phyloP scores from a whole-genome alignment of 1,140 invertebrate genomes.

The Pygmarrhopalites habei region DNA sequence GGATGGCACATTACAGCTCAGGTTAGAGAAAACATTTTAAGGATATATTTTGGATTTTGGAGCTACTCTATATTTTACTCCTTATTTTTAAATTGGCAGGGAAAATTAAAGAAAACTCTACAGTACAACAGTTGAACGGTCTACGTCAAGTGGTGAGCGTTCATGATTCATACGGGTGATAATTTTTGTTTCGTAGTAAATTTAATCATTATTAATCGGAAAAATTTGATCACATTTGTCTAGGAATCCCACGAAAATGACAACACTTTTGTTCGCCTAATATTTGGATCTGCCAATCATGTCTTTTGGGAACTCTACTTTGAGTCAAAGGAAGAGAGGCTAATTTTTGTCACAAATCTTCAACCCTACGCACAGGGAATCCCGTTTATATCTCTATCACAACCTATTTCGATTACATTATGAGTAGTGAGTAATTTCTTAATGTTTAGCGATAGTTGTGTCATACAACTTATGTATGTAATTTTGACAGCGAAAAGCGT shows the following conservation, averaged over 20 bases:
- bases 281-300: slow-evolving; percentile 19
- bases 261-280: slow-evolving; percentile 22
- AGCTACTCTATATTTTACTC: too few relatives aligned
- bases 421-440: not conserved
- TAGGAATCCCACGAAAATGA: slow-evolving; percentile 32
- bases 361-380: slow-evolving; percentile 15
- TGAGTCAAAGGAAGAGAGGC: slow-evolving; percentile 29
- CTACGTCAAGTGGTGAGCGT: slow-evolving; percentile 34
- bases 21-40: not conserved
- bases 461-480: too few relatives aligned
- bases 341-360: slow-evolving; percentile 17
- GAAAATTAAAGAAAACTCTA: too few relatives aligned
- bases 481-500: too few relatives aligned
- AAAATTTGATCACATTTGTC: too few relatives aligned
- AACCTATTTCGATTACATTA: slow-evolving; percentile 24
- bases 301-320: slow-evolving; percentile 32
- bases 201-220: not conserved
- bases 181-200: not conserved
- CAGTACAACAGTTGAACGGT: slow-evolving; percentile 5
- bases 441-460: too few relatives aligned
- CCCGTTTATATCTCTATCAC: slow-evolving; percentile 30
- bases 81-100: too few relatives aligned
- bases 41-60: slow-evolving; percentile 22
- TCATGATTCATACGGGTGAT: too few relatives aligned
- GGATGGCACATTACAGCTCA: too few relatives aligned